These are phyloP conservation scores for Papilio xuthus DNA, from an alignment of 1,140 invertebrate genomes.

Conservation along the genomic window DNA sequence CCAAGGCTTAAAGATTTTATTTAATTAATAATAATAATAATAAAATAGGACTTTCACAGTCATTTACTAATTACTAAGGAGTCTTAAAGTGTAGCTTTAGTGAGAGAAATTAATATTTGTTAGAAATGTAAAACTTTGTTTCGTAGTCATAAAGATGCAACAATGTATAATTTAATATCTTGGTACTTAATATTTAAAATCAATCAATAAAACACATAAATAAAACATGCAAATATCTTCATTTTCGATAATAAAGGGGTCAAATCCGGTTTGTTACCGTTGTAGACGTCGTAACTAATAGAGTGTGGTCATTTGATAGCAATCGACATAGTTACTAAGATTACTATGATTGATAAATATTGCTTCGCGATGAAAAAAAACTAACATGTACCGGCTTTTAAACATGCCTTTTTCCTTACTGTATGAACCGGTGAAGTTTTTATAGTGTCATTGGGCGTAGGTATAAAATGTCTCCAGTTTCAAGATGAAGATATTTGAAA, in stretches of 20 bases:
- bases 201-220: slow-evolving; percentile 6
- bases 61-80: too few species aligned
- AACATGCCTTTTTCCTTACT: not conserved
- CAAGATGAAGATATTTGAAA: not conserved
- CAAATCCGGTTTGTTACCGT: slow-evolving; percentile 2
- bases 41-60: too few species aligned
- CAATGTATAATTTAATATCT: not conserved
- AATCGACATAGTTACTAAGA: not conserved
- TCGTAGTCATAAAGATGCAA: not conserved
- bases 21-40: too few species aligned
- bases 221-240: slow-evolving; percentile 5
- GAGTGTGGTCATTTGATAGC: not conserved
- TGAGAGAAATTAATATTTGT: too few species aligned
- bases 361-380: not conserved
- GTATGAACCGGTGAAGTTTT: not conserved
- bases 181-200: not conserved
- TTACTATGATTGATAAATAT: slow-evolving; percentile 20
- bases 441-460: too few species aligned
- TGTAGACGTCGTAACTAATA: slow-evolving; percentile 3
- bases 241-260: not conserved
- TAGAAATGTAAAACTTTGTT: not conserved
- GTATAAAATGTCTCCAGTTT: too few species aligned
- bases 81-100: too few species aligned
- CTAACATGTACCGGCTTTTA: not conserved
- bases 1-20: too few species aligned